Percentiles rank a stretch among this genome's conserved stretches.
These are phyloP conservation scores for Tokudaia tokunoshimensis DNA, from an alignment of 2,797 vertebrate species.

Conservation along the genomic window DNA sequence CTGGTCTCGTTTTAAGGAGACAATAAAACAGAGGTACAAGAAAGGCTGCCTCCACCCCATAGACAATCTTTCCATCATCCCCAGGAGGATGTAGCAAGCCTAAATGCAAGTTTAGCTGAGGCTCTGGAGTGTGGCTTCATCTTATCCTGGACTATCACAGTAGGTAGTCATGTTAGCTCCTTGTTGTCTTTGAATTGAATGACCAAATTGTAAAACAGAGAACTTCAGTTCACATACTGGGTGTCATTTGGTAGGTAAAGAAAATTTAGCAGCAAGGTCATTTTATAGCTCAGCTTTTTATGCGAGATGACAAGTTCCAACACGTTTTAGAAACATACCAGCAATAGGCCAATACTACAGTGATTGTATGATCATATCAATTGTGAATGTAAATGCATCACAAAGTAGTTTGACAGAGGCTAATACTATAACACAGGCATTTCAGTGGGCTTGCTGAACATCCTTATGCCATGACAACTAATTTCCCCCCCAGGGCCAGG, in stretches of 20 bases:
- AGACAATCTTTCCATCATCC: not conserved
- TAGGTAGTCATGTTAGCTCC: not conserved
- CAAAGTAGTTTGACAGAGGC: not conserved
- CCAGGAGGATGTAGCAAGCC: not conserved
- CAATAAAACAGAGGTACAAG: not conserved
- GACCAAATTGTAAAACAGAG: not conserved
- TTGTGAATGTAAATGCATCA: not conserved
- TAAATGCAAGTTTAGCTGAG: not conserved
- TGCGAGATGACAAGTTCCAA: not conserved
- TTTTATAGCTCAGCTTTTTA: constrained; percentile 2
- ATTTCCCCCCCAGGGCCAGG: not conserved
- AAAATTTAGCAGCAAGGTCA: not conserved
- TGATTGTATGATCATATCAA: not conserved
- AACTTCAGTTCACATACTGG: not conserved
- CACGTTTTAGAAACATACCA: not conserved
- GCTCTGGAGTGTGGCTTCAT: not conserved
- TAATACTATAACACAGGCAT: not conserved
- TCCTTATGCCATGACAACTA: not conserved
- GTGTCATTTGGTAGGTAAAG: not conserved
- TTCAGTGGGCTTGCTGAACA: not conserved
- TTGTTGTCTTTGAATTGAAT: not conserved
- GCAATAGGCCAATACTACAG: not conserved
- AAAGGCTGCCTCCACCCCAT: not conserved
- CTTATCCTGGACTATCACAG: not conserved
- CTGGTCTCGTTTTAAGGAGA: not conserved